phyloP scores from a whole-genome alignment of 2,888 invertebrate genomes.

The Ommatoiulus sabulosus region DNA sequence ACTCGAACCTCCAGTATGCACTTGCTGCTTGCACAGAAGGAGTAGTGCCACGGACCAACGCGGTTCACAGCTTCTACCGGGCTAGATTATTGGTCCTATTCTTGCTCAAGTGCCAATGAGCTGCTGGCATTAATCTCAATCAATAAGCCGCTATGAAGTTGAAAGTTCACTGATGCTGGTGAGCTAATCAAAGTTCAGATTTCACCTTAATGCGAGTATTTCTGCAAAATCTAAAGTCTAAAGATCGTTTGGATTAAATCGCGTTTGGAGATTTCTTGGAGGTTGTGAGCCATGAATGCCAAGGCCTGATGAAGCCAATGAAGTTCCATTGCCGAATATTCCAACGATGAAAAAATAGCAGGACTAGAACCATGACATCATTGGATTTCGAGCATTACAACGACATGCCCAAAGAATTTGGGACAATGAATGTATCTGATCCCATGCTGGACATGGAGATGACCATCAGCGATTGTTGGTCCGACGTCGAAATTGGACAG shows the following conservation, averaged over 20 bases:
- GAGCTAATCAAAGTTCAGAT: neutral
- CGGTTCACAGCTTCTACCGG: neutral
- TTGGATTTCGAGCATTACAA: neutral
- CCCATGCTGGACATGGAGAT: neutral
- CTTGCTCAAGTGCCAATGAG: neutral
- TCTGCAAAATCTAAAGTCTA: neutral
- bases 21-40: neutral
- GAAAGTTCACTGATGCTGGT: neutral
- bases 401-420: neutral
- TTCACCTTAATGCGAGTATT: neutral
- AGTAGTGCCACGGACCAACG: constrained; percentile 22
- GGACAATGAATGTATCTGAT: neutral
- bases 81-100: neutral
- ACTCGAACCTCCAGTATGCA: neutral
- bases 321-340: neutral
- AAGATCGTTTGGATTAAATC: neutral
- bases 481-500: neutral
- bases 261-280: neutral
- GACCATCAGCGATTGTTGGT: neutral
- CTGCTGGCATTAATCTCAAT: neutral
- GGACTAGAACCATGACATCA: neutral
- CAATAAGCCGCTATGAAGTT: neutral
- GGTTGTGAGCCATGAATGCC: neutral
- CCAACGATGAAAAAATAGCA: neutral
- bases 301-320: too few relatives aligned